These are phyloP conservation scores for Mus minutoides DNA, from an alignment of 2,797 vertebrate species.

Conservation along the genomic window DNA sequence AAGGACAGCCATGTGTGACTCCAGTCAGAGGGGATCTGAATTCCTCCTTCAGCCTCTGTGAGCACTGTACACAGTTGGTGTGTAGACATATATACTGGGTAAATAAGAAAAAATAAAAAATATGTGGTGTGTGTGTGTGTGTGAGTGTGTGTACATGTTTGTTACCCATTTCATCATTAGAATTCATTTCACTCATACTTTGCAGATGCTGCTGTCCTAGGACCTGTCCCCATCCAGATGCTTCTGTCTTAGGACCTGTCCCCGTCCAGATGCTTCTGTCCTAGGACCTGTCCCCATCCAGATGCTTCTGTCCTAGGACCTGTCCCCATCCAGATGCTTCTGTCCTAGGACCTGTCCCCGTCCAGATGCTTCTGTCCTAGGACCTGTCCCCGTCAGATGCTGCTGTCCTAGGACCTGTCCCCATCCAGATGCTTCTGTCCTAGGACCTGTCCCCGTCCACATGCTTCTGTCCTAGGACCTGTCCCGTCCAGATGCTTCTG, in stretches of 20 bases:
- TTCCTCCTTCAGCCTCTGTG: not conserved
- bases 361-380: not conserved
- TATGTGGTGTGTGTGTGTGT: too few relatives aligned
- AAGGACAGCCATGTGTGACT: not conserved
- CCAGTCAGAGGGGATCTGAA: not conserved
- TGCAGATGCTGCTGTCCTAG: not conserved
- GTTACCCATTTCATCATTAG: not conserved
- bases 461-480: not conserved
- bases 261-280: not conserved
- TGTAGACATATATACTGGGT: not conserved
- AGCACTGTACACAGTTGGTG: not conserved
- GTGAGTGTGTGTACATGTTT: not conserved
- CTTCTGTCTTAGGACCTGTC: not conserved
- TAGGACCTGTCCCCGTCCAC: not conserved
- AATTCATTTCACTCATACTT: not conserved
- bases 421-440: not conserved
- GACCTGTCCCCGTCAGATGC: fast-evolving
- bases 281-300: not conserved
- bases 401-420: too few relatives aligned
- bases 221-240: not conserved
- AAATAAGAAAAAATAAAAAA: not conserved
- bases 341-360: not conserved
- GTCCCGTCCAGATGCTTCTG: not conserved
- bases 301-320: not conserved
- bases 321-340: not conserved